A percentile compares a stretch with the other conserved stretches of the same genome.
Conservation (phyloP, 2,113 vertebrate species). For the Cercocebus atys region DNA sequence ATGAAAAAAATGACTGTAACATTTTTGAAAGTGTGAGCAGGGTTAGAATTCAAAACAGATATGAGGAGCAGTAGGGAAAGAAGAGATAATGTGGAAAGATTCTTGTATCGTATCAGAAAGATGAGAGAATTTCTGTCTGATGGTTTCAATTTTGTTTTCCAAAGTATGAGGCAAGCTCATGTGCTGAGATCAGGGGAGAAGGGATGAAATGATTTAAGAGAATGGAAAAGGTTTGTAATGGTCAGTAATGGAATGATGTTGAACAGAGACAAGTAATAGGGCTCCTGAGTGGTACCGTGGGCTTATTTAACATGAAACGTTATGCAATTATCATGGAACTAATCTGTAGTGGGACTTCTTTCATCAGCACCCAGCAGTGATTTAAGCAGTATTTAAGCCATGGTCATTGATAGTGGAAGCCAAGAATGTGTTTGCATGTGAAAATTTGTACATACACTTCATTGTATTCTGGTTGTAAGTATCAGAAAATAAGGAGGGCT, state of each 20-base stretch:
- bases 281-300: not conserved
- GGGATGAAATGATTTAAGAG: not conserved
- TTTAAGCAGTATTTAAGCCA: not conserved
- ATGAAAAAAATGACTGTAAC: not conserved
- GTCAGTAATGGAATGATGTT: not conserved
- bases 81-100: not conserved
- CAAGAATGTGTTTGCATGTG: not conserved
- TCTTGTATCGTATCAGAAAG: not conserved
- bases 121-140: not conserved
- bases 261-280: not conserved
- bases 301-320: slow-evolving; percentile 19
- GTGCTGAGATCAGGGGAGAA: not conserved
- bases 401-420: not conserved
- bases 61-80: not conserved
- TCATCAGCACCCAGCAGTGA: not conserved
- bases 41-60: not conserved
- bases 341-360: not conserved
- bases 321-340: not conserved
- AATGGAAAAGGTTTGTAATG: not conserved
- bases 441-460: not conserved
- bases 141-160: not conserved
- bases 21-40: not conserved
- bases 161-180: not conserved
- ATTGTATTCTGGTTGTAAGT: not conserved
- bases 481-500: not conserved